phyloP scores from a whole-genome alignment of 1,140 invertebrate species.

The Aphelenchoides fujianensis region DNA sequence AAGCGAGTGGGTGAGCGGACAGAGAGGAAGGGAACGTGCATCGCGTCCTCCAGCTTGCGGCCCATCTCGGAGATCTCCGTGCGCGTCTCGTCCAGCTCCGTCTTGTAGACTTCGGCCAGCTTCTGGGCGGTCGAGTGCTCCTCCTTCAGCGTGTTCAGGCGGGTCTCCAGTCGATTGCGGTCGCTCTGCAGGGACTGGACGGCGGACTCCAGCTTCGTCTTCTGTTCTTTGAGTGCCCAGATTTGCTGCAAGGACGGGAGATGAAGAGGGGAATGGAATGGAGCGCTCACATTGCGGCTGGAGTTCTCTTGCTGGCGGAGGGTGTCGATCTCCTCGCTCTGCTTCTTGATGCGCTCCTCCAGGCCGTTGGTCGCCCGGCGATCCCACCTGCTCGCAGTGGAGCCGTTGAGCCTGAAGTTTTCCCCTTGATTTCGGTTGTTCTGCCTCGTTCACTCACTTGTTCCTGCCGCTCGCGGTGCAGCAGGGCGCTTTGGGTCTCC shows the following conservation, averaged over 20 bases:
- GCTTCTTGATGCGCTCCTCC: slow-evolving; percentile 6
- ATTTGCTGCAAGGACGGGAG: not conserved
- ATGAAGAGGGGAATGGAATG: not conserved
- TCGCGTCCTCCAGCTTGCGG: slow-evolving; percentile 7
- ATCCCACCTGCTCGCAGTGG: not conserved
- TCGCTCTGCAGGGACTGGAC: slow-evolving; percentile 34
- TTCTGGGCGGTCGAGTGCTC: slow-evolving; percentile 29
- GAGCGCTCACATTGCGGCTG: not conserved
- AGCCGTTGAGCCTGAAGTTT: not conserved
- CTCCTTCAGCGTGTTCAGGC: slow-evolving; percentile 26
- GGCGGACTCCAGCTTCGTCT: slow-evolving; percentile 23
- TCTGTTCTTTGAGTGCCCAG: slow-evolving; percentile 27
- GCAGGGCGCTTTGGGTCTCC: slow-evolving; percentile 7
- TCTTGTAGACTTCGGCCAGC: slow-evolving; percentile 31
- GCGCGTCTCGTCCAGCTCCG: slow-evolving; percentile 31
- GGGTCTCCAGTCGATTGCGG: slow-evolving; percentile 14
- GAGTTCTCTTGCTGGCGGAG: slow-evolving; percentile 6
- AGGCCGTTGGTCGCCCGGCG: not conserved
- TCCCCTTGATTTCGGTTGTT: not conserved
- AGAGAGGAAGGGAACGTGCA: slow-evolving; percentile 27
- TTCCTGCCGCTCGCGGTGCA: slow-evolving; percentile 7
- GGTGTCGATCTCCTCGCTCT: not conserved
- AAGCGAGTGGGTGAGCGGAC: not conserved
- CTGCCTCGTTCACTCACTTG: not conserved
- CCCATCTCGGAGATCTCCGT: slow-evolving; percentile 30